Evolutionary conservation across 2,113 vertebrate genomes (phyloP).

Genomic region (Diadophis punctatus): DNA sequence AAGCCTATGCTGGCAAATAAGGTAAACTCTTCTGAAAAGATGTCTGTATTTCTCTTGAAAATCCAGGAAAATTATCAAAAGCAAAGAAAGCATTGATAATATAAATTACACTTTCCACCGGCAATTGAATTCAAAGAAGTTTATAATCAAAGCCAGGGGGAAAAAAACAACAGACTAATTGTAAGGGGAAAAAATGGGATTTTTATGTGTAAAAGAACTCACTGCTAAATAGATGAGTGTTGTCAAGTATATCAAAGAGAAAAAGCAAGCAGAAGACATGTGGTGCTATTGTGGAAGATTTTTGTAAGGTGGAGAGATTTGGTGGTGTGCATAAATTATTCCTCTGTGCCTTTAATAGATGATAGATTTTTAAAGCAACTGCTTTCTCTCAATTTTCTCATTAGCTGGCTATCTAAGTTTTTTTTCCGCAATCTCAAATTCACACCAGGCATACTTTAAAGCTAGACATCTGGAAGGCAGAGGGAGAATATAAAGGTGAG

Average conservation of each 20-base stretch:
- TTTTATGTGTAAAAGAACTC: neutral
- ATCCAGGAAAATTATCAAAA: neutral
- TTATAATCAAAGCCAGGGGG: neutral
- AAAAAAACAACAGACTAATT: neutral
- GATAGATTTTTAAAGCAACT: neutral
- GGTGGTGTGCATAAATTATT: neutral
- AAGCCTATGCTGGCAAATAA: neutral
- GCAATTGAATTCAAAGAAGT: neutral
- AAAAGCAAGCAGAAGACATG: neutral
- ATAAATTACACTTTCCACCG: neutral
- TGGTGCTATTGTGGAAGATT: neutral
- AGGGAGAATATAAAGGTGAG: neutral
- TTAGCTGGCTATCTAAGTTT: neutral
- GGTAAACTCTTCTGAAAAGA: neutral
- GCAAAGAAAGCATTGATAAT: neutral
- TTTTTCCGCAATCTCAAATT: neutral
- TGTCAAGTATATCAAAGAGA: neutral
- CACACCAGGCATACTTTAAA: neutral
- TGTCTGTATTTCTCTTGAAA: neutral
- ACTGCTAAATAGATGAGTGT: neutral
- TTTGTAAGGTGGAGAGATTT: neutral
- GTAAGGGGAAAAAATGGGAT: neutral
- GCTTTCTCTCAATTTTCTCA: neutral
- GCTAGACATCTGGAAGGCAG: neutral
- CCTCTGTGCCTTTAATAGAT: neutral